A percentile compares a stretch with the other conserved stretches of the same genome.
phyloP scores from a whole-genome alignment of 92 coral and sea anemone genomes.

The Zoanthus solanderi region DNA sequence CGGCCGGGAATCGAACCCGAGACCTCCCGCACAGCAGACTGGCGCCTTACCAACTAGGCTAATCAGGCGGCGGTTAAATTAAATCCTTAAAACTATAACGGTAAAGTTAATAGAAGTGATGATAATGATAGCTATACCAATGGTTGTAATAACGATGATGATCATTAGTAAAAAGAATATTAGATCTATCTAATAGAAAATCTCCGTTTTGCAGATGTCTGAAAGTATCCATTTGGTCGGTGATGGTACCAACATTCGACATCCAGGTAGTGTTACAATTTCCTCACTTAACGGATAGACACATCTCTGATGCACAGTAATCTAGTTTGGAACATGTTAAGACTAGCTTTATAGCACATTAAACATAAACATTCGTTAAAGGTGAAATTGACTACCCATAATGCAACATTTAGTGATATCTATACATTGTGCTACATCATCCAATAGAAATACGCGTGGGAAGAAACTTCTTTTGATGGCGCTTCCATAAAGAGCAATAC shows the following conservation, averaged over 20 bases:
- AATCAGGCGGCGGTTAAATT: too few species aligned
- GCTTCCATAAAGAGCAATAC: too few species aligned
- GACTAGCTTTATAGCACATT: neutral
- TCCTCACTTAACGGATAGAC: neutral
- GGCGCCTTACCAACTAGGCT: too few species aligned
- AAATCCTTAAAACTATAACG: too few species aligned
- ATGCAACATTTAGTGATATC: neutral
- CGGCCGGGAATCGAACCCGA: too few species aligned
- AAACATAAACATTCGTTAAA: neutral
- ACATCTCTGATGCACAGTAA: neutral
- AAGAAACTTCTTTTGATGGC: too few species aligned
- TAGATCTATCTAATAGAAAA: neutral
- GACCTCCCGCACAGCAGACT: too few species aligned
- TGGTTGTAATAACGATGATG: too few species aligned
- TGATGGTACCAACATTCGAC: slow-evolving; percentile 13
- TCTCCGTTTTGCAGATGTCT: slow-evolving; percentile 11
- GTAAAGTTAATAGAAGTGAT: too few species aligned
- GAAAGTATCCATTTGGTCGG: slow-evolving; percentile 46
- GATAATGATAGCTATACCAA: too few species aligned
- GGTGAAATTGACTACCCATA: neutral
- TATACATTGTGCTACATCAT: neutral
- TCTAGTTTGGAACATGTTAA: neutral
- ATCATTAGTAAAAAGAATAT: too few species aligned
- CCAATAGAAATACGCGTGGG: too few species aligned
- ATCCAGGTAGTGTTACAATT: slow-evolving; percentile 34